phyloP scores from a whole-genome alignment of 2,797 vertebrate species.

The Chromis chromis region DNA sequence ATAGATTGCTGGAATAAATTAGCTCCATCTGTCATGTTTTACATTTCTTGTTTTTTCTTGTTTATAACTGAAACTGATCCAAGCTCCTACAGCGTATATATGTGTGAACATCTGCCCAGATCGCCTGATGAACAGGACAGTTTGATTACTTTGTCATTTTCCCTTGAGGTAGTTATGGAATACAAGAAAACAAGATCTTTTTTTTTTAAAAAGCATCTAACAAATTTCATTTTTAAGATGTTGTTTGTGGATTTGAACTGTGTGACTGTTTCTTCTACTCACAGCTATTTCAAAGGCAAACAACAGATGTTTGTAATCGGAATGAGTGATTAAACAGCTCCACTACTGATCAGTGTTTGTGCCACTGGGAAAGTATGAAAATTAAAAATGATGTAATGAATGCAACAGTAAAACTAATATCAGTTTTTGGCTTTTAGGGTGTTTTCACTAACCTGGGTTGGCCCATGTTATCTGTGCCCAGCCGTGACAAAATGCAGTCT shows the following conservation, averaged over 20 bases:
- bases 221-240: not conserved
- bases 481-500: not conserved
- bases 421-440: not conserved
- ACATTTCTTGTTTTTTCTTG: not conserved
- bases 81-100: not conserved
- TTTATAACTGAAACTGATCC: not conserved
- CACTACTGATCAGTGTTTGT: slow-evolving; percentile 24
- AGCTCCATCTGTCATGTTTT: not conserved
- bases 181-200: not conserved
- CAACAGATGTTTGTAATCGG: slow-evolving; percentile 37
- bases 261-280: not conserved
- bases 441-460: not conserved
- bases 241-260: slow-evolving; percentile 1
- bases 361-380: slow-evolving; percentile 21
- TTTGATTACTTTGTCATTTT: slow-evolving; percentile 17
- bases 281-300: slow-evolving; percentile 20
- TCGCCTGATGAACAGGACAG: not conserved
- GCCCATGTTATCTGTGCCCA: too few relatives aligned
- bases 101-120: not conserved
- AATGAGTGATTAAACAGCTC: slow-evolving; percentile 20
- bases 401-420: slow-evolving; percentile 13
- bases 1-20: not conserved
- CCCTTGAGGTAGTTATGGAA: not conserved
- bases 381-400: slow-evolving; percentile 29
- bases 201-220: not conserved